Percentiles rank a stretch among this genome's conserved stretches.
Evolutionary conservation across 2,797 vertebrate species (phyloP).

Genomic region (Platyrinchus mystaceus): DNA sequence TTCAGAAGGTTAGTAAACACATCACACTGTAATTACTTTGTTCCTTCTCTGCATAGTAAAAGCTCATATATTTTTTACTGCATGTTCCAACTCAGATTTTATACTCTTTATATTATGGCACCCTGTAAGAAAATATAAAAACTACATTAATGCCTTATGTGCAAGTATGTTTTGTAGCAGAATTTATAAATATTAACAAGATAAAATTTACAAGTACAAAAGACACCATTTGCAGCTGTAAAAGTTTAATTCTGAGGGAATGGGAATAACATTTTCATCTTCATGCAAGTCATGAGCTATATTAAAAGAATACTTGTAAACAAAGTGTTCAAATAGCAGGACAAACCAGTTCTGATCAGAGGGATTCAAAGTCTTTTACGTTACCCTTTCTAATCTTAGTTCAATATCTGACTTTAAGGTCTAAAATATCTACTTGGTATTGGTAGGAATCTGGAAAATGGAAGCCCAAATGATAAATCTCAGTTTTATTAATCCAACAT

Average conservation of each 20-base stretch:
- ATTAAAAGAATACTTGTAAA: background rate
- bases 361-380: background rate
- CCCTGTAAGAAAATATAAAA: background rate
- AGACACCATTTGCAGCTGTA: constrained; percentile 7
- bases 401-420: background rate
- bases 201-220: constrained; percentile 10
- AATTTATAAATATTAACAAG: constrained; percentile 46
- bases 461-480: background rate
- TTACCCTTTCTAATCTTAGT: background rate
- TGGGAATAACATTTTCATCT: background rate
- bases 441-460: background rate
- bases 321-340: background rate
- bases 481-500: background rate
- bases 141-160: background rate
- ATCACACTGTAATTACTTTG: background rate
- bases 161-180: background rate
- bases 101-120: background rate
- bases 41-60: background rate
- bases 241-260: constrained; percentile 38
- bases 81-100: background rate
- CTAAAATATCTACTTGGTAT: background rate
- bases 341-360: background rate
- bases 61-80: background rate
- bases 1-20: background rate
- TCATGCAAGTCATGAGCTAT: background rate